Conservation (phyloP, 2,888 invertebrate genomes). For the Bellardia pandia region DNA sequence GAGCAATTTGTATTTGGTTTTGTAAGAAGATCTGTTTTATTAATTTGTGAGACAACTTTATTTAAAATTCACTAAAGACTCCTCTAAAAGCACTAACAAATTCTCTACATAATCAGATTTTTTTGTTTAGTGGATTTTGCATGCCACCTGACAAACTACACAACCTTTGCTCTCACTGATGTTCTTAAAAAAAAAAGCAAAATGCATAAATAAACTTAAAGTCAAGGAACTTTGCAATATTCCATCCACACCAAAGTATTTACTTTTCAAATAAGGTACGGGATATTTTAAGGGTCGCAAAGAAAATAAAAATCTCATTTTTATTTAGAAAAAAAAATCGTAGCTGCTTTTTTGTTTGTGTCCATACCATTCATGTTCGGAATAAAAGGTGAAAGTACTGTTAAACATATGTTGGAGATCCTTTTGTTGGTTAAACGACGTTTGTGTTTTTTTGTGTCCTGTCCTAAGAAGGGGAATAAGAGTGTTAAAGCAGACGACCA, state of each 20-base stretch:
- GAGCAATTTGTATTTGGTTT: too few species aligned
- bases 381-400: slow-evolving; percentile 62
- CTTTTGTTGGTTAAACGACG: slow-evolving; percentile 15
- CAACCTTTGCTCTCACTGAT: neutral
- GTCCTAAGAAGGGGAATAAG: neutral
- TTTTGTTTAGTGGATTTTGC: neutral
- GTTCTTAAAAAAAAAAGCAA: neutral
- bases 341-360: slow-evolving; percentile 19
- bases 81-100: neutral
- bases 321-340: slow-evolving; percentile 39
- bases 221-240: slow-evolving; percentile 56
- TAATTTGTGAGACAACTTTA: too few species aligned
- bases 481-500: slow-evolving; percentile 25
- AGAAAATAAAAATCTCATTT: slow-evolving; percentile 43
- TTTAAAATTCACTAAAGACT: neutral
- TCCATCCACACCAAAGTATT: neutral
- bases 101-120: neutral
- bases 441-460: slow-evolving; percentile 8
- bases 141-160: neutral
- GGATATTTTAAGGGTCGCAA: slow-evolving; percentile 62
- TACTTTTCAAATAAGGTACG: slow-evolving; percentile 37
- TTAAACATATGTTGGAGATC: slow-evolving; percentile 62
- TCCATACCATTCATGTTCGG: slow-evolving; percentile 12
- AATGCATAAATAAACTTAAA: slow-evolving; percentile 5
- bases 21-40: too few species aligned